Percentiles rank a stretch among this genome's conserved stretches.
Evolutionary conservation across 1,140 invertebrate genomes (phyloP).

Genomic region (Drosophila subobscura): DNA sequence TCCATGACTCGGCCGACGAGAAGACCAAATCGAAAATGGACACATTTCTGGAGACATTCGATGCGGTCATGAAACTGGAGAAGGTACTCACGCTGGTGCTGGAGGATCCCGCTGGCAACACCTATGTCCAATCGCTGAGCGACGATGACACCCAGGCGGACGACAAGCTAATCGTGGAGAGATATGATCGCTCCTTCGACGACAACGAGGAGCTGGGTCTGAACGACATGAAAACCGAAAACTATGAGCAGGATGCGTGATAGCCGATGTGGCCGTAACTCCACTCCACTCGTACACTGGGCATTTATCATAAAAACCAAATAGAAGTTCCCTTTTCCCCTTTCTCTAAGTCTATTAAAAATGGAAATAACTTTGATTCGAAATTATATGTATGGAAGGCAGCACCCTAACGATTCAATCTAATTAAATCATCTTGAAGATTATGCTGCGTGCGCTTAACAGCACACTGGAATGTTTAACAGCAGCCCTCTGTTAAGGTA

Average conservation of each 20-base stretch:
- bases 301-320: too few relatives aligned
- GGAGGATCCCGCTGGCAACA: conserved; percentile 98
- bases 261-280: background rate
- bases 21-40: conserved; percentile 83
- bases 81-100: conserved; percentile 90
- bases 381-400: too few relatives aligned
- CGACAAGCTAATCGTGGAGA: conserved; percentile 89
- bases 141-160: conserved; percentile 89
- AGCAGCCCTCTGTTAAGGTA: too few relatives aligned
- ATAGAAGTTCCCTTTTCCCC: too few relatives aligned
- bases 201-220: conserved; percentile 98
- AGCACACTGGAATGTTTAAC: too few relatives aligned
- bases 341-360: too few relatives aligned
- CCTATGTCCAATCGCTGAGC: conserved; percentile 94
- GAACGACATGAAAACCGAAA: conserved; percentile 98
- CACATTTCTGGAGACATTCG: conserved; percentile 88
- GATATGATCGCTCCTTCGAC: conserved; percentile 93
- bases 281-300: too few relatives aligned
- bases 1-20: conserved; percentile 89
- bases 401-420: too few relatives aligned
- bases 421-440: too few relatives aligned
- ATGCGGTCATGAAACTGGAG: conserved; percentile 88
- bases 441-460: too few relatives aligned
- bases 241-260: conserved; percentile 71
- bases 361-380: too few relatives aligned